Evolutionary conservation across 2,797 vertebrate genomes (phyloP).

Genomic region (Enteromius thamalakanensis): DNA sequence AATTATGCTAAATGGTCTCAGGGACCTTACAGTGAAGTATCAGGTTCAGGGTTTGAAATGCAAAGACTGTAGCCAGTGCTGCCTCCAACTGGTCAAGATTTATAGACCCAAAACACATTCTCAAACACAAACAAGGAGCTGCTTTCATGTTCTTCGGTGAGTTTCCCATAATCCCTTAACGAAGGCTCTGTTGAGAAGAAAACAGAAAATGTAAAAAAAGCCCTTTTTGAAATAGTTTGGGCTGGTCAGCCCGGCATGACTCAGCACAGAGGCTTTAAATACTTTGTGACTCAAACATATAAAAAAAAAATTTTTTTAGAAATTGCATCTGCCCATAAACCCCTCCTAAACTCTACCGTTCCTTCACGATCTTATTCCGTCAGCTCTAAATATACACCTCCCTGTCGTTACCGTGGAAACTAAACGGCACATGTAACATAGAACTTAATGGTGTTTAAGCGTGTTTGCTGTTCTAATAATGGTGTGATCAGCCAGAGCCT

Average conservation of each 20-base stretch:
- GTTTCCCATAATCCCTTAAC: neutral
- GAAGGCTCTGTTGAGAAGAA: neutral
- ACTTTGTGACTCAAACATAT: constrained; percentile 71
- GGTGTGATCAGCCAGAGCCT: constrained; percentile 46
- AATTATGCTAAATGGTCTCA: neutral
- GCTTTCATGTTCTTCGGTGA: neutral
- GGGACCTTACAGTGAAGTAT: constrained; percentile 12
- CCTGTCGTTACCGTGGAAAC: constrained; percentile 80
- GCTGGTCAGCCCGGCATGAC: constrained; percentile 67
- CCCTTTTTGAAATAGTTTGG: constrained; percentile 59
- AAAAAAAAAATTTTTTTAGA: constrained; percentile 64
- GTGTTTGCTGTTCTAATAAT: constrained; percentile 63
- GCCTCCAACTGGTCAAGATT: constrained; percentile 55
- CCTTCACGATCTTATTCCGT: constrained; percentile 68
- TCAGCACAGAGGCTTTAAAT: constrained; percentile 71
- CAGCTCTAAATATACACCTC: constrained; percentile 76
- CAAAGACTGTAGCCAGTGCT: constrained; percentile 40
- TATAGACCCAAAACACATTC: constrained; percentile 31
- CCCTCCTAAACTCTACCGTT: constrained; percentile 1
- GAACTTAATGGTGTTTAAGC: constrained; percentile 73
- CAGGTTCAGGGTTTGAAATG: constrained; percentile 15
- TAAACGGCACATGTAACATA: constrained; percentile 75
- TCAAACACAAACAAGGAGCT: constrained; percentile 36
- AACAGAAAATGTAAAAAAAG: constrained; percentile 1
- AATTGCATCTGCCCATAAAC: constrained; percentile 66